phyloP scores from a whole-genome alignment of 2,888 invertebrate species.

The Chaetogeoica ovagalla region DNA sequence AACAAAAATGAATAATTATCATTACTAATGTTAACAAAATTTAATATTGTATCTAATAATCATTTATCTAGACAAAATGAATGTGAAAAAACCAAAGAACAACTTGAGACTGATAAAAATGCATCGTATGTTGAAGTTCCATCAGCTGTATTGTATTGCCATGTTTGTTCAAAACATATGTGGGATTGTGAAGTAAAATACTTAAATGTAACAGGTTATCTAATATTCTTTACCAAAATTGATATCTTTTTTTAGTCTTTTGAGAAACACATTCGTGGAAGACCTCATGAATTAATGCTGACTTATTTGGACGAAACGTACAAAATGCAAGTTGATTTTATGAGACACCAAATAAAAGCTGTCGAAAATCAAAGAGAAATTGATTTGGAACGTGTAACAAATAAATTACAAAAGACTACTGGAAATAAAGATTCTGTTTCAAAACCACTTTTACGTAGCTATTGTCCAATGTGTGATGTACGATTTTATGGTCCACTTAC shows the following conservation, averaged over 20 bases:
- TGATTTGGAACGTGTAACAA: slow-evolving; percentile 66
- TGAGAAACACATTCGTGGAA: slow-evolving; percentile 74
- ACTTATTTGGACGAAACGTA: slow-evolving; percentile 76
- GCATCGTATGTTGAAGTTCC: slow-evolving; percentile 68
- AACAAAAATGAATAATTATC: too few relatives aligned
- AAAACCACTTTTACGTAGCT: slow-evolving; percentile 67
- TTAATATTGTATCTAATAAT: not conserved
- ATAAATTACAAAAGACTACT: slow-evolving; percentile 25
- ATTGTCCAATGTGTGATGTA: slow-evolving; percentile 87
- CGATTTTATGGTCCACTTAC: slow-evolving; percentile 79
- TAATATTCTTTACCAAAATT: not conserved
- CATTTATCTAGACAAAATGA: slow-evolving; percentile 21
- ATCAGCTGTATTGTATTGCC: slow-evolving; percentile 73
- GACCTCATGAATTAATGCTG: slow-evolving; percentile 76
- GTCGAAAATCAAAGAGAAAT: slow-evolving; percentile 68
- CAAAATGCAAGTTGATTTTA: slow-evolving; percentile 73
- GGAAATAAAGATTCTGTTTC: slow-evolving; percentile 58
- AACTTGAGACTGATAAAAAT: slow-evolving; percentile 37
- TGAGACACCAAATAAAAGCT: slow-evolving; percentile 62
- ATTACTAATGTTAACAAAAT: too few relatives aligned
- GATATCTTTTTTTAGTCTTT: slow-evolving; percentile 63
- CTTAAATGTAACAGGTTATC: not conserved
- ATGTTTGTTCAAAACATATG: slow-evolving; percentile 79
- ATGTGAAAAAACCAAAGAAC: slow-evolving; percentile 32
- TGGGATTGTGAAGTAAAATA: slow-evolving; percentile 62